Evolutionary conservation across 1,140 invertebrate genomes (phyloP), one percentile per base, ranked within the genome.

Genomic region (Lasioglossum albipes): DNA sequence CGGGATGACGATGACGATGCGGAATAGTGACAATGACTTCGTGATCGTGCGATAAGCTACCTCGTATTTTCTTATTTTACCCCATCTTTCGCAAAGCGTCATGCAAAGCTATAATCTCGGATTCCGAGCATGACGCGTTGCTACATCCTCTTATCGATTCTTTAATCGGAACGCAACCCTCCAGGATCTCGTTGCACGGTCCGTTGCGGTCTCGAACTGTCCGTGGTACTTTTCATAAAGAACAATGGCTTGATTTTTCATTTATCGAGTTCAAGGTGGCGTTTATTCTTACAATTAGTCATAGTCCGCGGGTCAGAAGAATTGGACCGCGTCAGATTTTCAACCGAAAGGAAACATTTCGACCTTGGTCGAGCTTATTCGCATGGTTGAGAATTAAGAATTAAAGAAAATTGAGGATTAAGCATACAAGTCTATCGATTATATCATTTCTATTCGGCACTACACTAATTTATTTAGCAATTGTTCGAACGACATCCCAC

Each of bases 1-100:
- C 59, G 66, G 67, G 64, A 86, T 80, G 73, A 84, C 61, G 79
- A 75, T 85, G 84, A 86, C 76, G 76, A 22, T 72, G 76, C 62
- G 66, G 49, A 75, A 83, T 66, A 70, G 10, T 42, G 81, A 78
- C 57, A 81, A 81, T 75, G 71, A 70, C 61, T 74, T 79, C 49
- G 67, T 74, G 83, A 85, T 85, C 69, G 66, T 67, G 83, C 79
- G 84, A 85, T 85, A 85, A 85, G 75, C 49, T 72, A 74, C 62
- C 31, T 61, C 16, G 70, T 57, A 45, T 65, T 68, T 67, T 54
- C 57, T 64, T 62, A n/a, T 76, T 68, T 75, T 22, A 49, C 12
- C 49, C 42, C 62, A 81, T 83, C 62, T 74, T 61, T 73, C 78
- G 22, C 36, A 70, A 84, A 84, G 64, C 68, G 59, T 75, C 71